These are phyloP conservation scores for Eospalax fontanierii DNA, from an alignment of 2,797 vertebrate genomes.

Conservation along the genomic window DNA sequence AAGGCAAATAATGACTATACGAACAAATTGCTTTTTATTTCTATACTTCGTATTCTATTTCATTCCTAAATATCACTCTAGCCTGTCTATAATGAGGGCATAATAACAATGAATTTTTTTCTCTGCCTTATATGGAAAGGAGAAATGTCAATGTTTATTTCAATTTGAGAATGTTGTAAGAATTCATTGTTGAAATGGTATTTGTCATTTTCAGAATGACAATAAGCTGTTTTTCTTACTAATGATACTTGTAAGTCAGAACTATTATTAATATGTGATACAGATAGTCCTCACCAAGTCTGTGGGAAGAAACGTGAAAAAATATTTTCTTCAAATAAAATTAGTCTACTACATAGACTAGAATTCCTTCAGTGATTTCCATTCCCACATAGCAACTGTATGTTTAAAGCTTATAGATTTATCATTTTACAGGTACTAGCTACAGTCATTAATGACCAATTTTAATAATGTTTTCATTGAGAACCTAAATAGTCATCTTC, in stretches of 20 bases:
- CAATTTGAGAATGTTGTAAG: slow-evolving; percentile 24
- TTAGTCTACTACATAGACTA: background rate
- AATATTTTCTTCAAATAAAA: slow-evolving; percentile 53
- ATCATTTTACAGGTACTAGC: background rate
- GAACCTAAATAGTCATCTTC: slow-evolving; percentile 9
- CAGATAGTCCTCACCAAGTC: background rate
- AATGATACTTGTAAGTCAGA: slow-evolving; percentile 19
- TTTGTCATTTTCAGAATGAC: slow-evolving; percentile 26
- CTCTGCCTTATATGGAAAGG: background rate
- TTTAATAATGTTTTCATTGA: slow-evolving; percentile 39
- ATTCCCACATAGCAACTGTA: background rate
- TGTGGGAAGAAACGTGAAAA: background rate
- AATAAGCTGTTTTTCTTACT: slow-evolving; percentile 21
- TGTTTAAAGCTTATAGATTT: background rate
- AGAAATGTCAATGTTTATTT: slow-evolving; percentile 48
- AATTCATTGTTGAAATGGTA: slow-evolving; percentile 5
- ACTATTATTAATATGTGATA: background rate
- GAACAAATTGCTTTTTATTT: background rate
- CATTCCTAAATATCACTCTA: background rate
- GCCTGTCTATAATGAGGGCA: background rate
- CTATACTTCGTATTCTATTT: background rate
- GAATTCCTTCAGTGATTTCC: background rate
- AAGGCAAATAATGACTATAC: background rate
- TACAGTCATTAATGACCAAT: background rate
- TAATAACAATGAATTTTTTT: slow-evolving; percentile 10